Conservation (phyloP, 2,797 vertebrate species). For the Pipistrellus kuhlii region DNA sequence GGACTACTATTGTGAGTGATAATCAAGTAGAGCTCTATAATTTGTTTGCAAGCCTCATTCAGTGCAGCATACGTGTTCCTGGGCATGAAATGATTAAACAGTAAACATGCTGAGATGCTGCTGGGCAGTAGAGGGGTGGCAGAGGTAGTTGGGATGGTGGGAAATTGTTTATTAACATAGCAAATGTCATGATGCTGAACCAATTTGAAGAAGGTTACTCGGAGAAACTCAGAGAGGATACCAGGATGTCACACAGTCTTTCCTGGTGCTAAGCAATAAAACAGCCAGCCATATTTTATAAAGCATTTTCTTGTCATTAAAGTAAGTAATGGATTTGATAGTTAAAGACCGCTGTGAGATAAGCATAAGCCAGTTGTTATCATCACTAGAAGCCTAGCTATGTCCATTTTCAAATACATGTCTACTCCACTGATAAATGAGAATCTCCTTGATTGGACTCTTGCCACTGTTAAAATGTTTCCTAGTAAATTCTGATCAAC, state of each 20-base stretch:
- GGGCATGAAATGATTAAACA: constrained; percentile 71
- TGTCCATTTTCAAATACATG: background rate
- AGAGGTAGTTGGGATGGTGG: background rate
- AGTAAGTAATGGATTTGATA: background rate
- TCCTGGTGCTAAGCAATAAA: background rate
- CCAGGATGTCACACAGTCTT: background rate
- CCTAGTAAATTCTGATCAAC: background rate
- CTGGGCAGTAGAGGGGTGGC: background rate
- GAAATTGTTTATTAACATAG: background rate
- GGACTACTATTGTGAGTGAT: constrained; percentile 70
- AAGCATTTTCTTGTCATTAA: background rate
- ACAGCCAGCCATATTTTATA: background rate
- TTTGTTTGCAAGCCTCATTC: constrained; percentile 77
- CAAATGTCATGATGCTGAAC: background rate
- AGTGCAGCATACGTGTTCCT: constrained; percentile 36
- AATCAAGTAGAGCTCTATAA: constrained; percentile 70
- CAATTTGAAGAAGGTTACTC: background rate
- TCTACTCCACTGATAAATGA: background rate
- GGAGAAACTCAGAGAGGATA: background rate
- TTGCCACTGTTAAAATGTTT: background rate
- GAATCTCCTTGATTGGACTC: background rate
- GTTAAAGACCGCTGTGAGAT: background rate
- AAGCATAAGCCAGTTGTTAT: background rate
- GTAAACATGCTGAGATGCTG: constrained; percentile 56
- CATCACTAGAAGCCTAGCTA: background rate